These are phyloP conservation scores for Fringilla coelebs DNA, from an alignment of 2,797 vertebrate genomes.

Conservation along the genomic window DNA sequence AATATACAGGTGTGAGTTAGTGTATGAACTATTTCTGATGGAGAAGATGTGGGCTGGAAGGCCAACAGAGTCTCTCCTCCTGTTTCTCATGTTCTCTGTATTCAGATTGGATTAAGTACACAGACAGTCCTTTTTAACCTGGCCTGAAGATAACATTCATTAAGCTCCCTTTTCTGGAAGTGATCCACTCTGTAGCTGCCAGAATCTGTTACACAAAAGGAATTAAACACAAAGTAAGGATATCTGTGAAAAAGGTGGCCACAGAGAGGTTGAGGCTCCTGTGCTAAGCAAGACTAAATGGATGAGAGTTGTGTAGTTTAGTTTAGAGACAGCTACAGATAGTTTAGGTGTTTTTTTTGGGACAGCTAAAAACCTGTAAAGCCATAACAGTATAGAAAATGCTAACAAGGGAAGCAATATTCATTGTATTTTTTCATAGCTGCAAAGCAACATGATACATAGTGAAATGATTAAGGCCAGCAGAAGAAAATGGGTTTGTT, in stretches of 20 bases:
- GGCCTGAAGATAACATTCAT: not conserved
- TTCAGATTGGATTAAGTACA: not conserved
- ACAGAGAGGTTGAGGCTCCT: not conserved
- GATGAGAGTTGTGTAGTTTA: not conserved
- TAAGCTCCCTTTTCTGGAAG: not conserved
- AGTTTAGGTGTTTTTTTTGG: not conserved
- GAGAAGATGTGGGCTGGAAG: not conserved
- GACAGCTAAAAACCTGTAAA: not conserved
- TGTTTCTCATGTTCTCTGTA: not conserved
- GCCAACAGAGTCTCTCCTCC: not conserved
- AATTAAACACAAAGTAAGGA: not conserved
- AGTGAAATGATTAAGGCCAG: not conserved
- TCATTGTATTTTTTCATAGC: not conserved
- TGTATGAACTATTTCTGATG: not conserved
- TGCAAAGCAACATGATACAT: not conserved
- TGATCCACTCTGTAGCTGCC: not conserved
- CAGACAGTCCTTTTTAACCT: not conserved
- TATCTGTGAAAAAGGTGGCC: not conserved
- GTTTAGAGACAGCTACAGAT: not conserved
- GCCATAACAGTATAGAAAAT: not conserved
- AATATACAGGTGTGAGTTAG: not conserved
- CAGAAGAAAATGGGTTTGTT: not conserved
- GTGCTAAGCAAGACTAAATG: not conserved
- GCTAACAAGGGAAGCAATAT: not conserved
- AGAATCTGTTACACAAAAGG: not conserved